Conservation (phyloP, 2,113 vertebrate species). For the Empidonax alnorum region DNA sequence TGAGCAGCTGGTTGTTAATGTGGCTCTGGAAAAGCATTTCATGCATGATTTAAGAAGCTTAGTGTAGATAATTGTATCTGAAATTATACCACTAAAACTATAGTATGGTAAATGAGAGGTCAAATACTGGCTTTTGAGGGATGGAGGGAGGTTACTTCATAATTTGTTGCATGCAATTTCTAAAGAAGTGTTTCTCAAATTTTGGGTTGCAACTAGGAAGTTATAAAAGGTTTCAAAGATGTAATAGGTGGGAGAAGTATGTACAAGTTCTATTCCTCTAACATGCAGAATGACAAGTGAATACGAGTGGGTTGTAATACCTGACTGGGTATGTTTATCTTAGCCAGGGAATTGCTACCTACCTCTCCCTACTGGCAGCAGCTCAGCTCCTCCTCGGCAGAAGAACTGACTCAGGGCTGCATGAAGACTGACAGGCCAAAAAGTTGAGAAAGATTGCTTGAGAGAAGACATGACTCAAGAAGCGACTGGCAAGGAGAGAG, state of each 20-base stretch:
- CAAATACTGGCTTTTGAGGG: not conserved
- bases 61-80: slow-evolving; percentile 16
- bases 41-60: not conserved
- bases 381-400: not conserved
- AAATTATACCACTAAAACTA: slow-evolving; percentile 35
- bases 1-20: slow-evolving; percentile 33
- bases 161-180: not conserved
- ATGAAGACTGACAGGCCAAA: not conserved
- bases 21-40: slow-evolving; percentile 18
- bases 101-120: not conserved
- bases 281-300: not conserved
- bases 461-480: not conserved
- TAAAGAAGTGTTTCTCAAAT: not conserved
- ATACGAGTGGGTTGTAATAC: slow-evolving; percentile 20
- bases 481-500: not conserved
- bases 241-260: not conserved
- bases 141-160: not conserved
- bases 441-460: slow-evolving; percentile 9
- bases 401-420: not conserved
- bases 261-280: not conserved
- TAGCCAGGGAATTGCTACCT: not conserved
- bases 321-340: not conserved
- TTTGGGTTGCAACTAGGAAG: not conserved
- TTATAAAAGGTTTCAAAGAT: not conserved
- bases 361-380: not conserved